Percentiles rank a stretch among this genome's conserved stretches.
phyloP scores from a whole-genome alignment of 2,888 invertebrate genomes.

The Cylloceria caligata region DNA sequence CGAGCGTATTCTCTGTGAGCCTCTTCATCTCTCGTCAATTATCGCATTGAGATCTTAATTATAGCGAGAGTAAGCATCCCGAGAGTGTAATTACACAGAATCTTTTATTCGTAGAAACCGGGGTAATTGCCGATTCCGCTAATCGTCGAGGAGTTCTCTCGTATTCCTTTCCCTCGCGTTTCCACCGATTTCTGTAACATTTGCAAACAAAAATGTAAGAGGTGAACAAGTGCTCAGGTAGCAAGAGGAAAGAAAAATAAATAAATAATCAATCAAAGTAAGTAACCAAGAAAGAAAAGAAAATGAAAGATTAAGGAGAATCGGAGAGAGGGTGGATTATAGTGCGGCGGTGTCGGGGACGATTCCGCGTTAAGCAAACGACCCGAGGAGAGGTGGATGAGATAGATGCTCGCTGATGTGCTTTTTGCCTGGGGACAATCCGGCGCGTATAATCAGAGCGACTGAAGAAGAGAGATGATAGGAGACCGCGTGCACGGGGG shows the following conservation, averaged over 20 bases:
- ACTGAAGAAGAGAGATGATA: constrained; percentile 1
- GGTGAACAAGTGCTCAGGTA: neutral
- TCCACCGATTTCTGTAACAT: neutral
- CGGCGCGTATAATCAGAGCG: neutral
- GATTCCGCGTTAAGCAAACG: constrained; percentile 22
- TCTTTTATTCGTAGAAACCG: constrained; percentile 61
- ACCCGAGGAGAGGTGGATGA: neutral
- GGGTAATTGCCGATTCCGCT: constrained; percentile 54
- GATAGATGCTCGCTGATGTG: neutral
- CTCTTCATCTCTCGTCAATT: constrained; percentile 47
- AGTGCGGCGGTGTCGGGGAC: neutral
- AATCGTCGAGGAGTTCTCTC: constrained; percentile 23
- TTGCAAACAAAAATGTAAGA: neutral
- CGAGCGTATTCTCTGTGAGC: constrained; percentile 22
- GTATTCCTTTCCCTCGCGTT: neutral
- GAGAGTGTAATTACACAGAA: constrained; percentile 53
- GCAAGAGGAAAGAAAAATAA: neutral
- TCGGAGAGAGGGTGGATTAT: neutral
- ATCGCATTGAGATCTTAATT: constrained; percentile 65
- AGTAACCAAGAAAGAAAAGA: neutral
- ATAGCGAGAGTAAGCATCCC: constrained; percentile 36
- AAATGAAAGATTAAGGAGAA: neutral
- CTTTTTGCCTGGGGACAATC: neutral
- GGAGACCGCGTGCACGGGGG: constrained; percentile 5
- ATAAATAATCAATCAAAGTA: too few relatives aligned